phyloP scores from a whole-genome alignment of 2,113 vertebrate species.

The Ginglymostoma cirratum region DNA sequence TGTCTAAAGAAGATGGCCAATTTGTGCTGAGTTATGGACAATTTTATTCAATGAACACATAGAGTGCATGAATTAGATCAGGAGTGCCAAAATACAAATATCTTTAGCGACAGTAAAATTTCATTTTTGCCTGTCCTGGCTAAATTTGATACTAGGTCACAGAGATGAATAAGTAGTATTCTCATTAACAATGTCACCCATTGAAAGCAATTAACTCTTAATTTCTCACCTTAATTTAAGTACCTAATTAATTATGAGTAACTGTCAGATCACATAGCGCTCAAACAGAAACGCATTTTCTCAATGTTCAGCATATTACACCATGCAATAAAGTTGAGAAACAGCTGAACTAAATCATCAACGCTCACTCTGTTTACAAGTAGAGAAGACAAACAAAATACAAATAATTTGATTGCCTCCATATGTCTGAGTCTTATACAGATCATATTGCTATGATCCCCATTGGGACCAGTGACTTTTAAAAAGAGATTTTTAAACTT shows the following conservation, averaged over 20 bases:
- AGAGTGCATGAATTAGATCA: neutral
- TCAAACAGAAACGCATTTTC: neutral
- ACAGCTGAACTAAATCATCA: constrained; percentile 32
- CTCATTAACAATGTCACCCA: neutral
- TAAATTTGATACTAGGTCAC: neutral
- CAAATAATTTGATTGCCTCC: constrained; percentile 20
- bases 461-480: neutral
- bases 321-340: neutral
- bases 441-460: neutral
- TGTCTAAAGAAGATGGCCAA: neutral
- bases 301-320: neutral
- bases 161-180: neutral
- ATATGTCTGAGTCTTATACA: neutral
- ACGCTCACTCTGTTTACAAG: neutral
- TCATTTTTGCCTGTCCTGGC: neutral
- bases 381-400: constrained; percentile 17
- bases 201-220: neutral
- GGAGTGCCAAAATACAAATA: neutral
- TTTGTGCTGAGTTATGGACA: neutral
- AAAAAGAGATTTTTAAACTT: neutral
- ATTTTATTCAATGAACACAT: neutral
- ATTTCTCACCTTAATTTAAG: neutral
- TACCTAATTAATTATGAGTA: neutral
- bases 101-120: neutral
- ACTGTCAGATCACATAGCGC: neutral